Percentiles rank a stretch among this genome's conserved stretches.
Evolutionary conservation across 2,888 invertebrate species (phyloP).

Genomic region (Dyspetes luteomarginatus): DNA sequence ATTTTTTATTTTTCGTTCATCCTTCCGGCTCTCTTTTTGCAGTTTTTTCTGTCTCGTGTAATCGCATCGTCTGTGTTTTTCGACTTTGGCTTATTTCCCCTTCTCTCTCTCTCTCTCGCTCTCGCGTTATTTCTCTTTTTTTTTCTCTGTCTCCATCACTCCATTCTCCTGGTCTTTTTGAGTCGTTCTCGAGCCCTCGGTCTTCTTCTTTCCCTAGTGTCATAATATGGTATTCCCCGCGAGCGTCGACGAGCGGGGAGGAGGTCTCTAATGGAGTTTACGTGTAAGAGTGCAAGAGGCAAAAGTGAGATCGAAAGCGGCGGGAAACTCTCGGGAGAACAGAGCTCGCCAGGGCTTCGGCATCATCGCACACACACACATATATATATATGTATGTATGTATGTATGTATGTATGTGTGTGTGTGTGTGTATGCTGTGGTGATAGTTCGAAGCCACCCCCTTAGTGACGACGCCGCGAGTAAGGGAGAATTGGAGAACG

Average conservation of each 20-base stretch:
- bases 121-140: conserved; percentile 32
- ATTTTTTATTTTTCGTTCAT: conserved; percentile 15
- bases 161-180: conserved; percentile 42
- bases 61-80: conserved; percentile 5
- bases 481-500: conserved; percentile 40
- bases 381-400: neutral
- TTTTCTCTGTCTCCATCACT: neutral
- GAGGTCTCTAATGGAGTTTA: conserved; percentile 81
- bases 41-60: conserved; percentile 21
- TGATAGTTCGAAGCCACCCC: conserved; percentile 45
- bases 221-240: conserved; percentile 77
- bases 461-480: conserved; percentile 31
- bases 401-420: neutral
- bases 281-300: conserved; percentile 78
- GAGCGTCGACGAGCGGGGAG: conserved; percentile 64
- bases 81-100: conserved; percentile 30
- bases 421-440: conserved; percentile 54
- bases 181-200: conserved; percentile 54
- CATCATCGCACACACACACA: conserved; percentile 38
- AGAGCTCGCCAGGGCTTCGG: conserved; percentile 51
- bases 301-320: conserved; percentile 64
- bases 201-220: conserved; percentile 66
- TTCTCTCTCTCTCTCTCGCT: conserved; percentile 34
- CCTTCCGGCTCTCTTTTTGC: neutral
- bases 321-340: conserved; percentile 71